Conservation (phyloP, 2,113 vertebrate genomes). For the Guaruba guarouba region DNA sequence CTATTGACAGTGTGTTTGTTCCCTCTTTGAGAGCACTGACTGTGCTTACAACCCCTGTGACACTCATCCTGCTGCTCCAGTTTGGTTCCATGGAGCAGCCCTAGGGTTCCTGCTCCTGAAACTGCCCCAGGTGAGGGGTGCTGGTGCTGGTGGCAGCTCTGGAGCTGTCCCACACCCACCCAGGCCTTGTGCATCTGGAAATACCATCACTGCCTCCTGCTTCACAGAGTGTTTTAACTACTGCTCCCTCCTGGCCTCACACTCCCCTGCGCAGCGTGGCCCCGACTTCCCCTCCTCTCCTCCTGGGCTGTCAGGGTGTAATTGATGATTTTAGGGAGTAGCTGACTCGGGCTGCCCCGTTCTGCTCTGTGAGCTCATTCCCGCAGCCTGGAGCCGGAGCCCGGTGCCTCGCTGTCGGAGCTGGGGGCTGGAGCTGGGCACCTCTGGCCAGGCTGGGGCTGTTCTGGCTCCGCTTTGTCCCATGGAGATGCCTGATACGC, state of each 20-base stretch:
- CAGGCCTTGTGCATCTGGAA: background rate
- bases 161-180: background rate
- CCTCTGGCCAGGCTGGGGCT: rapidly evolving
- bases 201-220: background rate
- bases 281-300: conserved; percentile 48
- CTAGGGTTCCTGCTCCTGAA: background rate
- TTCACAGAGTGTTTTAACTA: background rate
- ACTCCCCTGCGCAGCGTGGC: background rate
- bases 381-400: background rate
- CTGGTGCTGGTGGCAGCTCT: background rate
- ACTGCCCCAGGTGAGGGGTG: background rate
- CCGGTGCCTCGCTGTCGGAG: rapidly evolving
- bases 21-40: background rate
- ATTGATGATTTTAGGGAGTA: conserved; percentile 64
- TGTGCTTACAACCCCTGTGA: background rate
- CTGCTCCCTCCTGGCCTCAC: conserved; percentile 10
- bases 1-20: background rate
- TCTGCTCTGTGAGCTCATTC: conserved; percentile 56
- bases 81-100: background rate
- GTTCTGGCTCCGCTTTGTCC: rapidly evolving
- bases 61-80: background rate
- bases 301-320: conserved; percentile 8
- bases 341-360: conserved; percentile 38
- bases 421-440: background rate
- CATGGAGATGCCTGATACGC: rapidly evolving